Conservation (phyloP, 2,113 vertebrate species). For the Manacus vitellinus region DNA sequence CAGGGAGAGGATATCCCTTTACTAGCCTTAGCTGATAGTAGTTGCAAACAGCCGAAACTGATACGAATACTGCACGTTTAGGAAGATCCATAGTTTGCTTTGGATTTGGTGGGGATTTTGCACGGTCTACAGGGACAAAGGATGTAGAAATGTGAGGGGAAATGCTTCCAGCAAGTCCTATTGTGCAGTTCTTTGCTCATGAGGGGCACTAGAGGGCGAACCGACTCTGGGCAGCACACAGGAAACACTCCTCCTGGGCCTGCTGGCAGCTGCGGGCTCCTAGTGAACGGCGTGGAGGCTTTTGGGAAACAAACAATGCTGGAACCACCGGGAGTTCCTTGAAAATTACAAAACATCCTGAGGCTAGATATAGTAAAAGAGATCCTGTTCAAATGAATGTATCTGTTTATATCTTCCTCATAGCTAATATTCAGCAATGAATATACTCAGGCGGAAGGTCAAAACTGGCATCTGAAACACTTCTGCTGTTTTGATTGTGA, state of each 20-base stretch:
- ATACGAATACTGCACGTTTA: neutral
- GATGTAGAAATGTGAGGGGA: neutral
- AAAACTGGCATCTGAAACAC: constrained; percentile 98
- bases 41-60: neutral
- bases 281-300: neutral
- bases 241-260: neutral
- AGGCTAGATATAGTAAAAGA: neutral
- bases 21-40: neutral
- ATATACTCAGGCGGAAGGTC: constrained; percentile 95
- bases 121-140: rapidly evolving
- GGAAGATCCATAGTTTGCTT: neutral
- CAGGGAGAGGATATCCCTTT: neutral
- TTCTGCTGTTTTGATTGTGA: constrained; percentile 99
- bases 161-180: neutral
- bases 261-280: neutral
- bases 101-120: neutral
- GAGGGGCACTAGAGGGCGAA: neutral
- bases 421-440: constrained; percentile 98
- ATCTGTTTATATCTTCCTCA: neutral
- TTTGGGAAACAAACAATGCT: neutral
- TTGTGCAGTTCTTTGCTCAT: neutral
- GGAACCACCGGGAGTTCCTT: neutral
- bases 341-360: neutral
- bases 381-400: neutral
- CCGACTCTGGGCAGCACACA: too few relatives aligned